Evolutionary conservation across 2,888 invertebrate genomes (phyloP).

Genomic region (Dinocampus coccinellae): DNA sequence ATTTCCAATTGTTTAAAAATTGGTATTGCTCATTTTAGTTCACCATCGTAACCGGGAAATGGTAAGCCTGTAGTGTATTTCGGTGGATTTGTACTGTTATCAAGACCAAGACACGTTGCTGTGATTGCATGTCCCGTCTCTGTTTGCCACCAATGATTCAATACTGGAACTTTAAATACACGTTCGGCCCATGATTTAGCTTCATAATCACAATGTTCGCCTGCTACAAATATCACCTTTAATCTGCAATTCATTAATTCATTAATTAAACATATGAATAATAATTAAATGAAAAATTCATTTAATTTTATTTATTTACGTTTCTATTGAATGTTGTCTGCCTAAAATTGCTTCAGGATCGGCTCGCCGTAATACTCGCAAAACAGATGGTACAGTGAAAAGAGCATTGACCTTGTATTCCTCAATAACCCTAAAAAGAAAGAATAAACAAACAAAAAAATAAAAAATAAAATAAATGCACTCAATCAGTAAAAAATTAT

Average conservation of each 20-base stretch:
- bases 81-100: slow-evolving; percentile 79
- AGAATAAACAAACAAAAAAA: no score
- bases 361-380: slow-evolving; percentile 85
- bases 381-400: slow-evolving; percentile 92
- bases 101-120: slow-evolving; percentile 84
- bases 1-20: background rate
- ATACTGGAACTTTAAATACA: slow-evolving; percentile 79
- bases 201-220: slow-evolving; percentile 94
- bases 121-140: slow-evolving; percentile 94
- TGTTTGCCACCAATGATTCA: slow-evolving; percentile 99
- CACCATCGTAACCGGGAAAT: slow-evolving; percentile 89
- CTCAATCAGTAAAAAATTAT: no score
- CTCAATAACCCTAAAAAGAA: slow-evolving; percentile 80
- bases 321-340: slow-evolving; percentile 78
- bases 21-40: slow-evolving; percentile 61
- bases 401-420: slow-evolving; percentile 88
- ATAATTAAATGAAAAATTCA: no score
- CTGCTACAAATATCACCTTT: slow-evolving; percentile 84
- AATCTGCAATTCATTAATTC: no score
- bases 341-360: slow-evolving; percentile 82
- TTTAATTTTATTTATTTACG: slow-evolving; percentile 68
- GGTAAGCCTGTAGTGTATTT: slow-evolving; percentile 86
- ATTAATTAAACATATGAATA: no score
- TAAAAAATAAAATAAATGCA: no score
- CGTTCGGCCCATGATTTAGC: slow-evolving; percentile 84